Evolutionary conservation across 2,797 vertebrate species (phyloP).

Genomic region (Clamator glandarius): DNA sequence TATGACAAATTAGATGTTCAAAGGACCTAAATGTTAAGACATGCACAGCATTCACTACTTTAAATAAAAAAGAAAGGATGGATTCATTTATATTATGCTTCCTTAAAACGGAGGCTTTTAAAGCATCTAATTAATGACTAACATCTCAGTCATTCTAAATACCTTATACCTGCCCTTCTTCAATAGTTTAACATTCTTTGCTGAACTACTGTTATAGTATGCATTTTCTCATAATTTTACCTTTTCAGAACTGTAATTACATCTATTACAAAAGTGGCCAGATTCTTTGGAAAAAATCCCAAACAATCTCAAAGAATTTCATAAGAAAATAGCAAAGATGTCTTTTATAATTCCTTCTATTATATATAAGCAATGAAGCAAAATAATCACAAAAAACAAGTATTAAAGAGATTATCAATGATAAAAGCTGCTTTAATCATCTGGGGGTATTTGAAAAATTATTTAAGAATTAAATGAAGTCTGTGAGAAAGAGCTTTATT

Average conservation of each 20-base stretch:
- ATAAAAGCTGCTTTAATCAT: slow-evolving; percentile 55
- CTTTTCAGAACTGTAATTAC: slow-evolving; percentile 48
- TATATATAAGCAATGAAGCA: slow-evolving; percentile 44
- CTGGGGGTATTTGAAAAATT: slow-evolving; percentile 45
- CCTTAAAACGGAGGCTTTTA: background rate
- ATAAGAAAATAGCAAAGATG: slow-evolving; percentile 27
- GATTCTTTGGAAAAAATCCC: slow-evolving; percentile 25
- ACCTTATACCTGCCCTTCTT: background rate
- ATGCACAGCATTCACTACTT: background rate
- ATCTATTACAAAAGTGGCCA: slow-evolving; percentile 31
- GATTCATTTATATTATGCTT: background rate
- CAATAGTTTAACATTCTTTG: background rate
- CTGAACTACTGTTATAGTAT: slow-evolving; percentile 14
- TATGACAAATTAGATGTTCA: background rate
- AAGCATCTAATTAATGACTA: background rate
- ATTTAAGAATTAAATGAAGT: slow-evolving; percentile 53
- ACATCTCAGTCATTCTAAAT: background rate
- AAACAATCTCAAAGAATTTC: slow-evolving; percentile 22
- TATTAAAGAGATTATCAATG: slow-evolving; percentile 42
- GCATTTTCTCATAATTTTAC: slow-evolving; percentile 39
- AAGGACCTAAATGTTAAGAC: background rate
- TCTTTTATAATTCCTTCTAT: slow-evolving; percentile 45
- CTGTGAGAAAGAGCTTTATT: slow-evolving; percentile 23
- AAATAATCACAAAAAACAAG: slow-evolving; percentile 55
- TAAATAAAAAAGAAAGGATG: background rate